Conservation (phyloP, 2,113 vertebrate species). For the Anser cygnoides region DNA sequence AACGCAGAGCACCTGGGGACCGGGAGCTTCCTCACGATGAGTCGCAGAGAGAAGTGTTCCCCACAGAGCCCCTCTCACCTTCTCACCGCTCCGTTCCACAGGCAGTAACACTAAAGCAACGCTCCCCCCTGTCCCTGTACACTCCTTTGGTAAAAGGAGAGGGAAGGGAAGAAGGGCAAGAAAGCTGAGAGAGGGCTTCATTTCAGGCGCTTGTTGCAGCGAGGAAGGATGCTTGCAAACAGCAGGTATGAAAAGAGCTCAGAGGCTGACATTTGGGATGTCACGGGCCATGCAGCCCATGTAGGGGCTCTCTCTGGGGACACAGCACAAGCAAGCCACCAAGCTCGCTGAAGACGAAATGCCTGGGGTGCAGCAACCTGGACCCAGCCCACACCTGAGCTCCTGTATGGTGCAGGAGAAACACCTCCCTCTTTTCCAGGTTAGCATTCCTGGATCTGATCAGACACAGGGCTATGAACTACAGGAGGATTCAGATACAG, state of each 20-base stretch:
- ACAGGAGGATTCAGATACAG: background rate
- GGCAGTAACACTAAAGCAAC: background rate
- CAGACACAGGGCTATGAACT: background rate
- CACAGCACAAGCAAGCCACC: background rate
- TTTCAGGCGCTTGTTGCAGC: background rate
- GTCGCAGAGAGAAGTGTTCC: background rate
- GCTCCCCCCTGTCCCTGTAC: accelerated
- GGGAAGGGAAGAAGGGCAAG: background rate
- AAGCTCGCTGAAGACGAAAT: background rate
- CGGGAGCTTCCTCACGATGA: background rate
- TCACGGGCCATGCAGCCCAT: background rate
- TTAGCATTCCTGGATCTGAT: background rate
- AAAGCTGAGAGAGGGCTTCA: background rate
- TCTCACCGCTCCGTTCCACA: no score
- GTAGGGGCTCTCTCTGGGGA: background rate
- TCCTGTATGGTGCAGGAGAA: background rate
- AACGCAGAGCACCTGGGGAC: accelerated
- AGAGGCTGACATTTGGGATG: background rate
- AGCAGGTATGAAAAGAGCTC: background rate
- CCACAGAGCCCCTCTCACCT: background rate
- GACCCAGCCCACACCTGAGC: background rate
- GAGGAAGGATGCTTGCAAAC: background rate
- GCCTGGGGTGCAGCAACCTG: background rate
- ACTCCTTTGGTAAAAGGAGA: background rate
- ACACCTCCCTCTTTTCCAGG: background rate